These are phyloP conservation scores for Trichosurus vulpecula DNA, from an alignment of 2,797 vertebrate genomes.

Conservation along the genomic window DNA sequence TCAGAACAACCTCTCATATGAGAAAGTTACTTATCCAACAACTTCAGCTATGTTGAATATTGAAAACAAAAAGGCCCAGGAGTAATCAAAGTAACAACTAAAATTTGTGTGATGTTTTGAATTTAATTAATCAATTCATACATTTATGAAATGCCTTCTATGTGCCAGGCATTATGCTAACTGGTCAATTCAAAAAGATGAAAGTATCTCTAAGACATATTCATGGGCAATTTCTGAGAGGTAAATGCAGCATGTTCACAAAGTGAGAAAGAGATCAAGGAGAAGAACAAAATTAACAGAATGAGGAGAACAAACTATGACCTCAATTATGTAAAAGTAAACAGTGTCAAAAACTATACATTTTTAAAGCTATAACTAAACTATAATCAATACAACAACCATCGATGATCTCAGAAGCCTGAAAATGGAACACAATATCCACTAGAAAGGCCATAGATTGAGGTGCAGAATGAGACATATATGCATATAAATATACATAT, in stretches of 20 bases:
- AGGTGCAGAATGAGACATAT: too few relatives aligned
- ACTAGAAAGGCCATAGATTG: too few relatives aligned
- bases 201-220: not conserved
- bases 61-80: not conserved
- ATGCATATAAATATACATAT: too few relatives aligned
- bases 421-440: too few relatives aligned
- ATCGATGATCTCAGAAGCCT: not conserved
- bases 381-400: not conserved
- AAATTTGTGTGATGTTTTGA: not conserved
- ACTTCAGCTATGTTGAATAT: not conserved
- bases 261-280: not conserved
- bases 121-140: not conserved
- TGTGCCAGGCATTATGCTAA: not conserved
- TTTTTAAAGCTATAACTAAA: too few relatives aligned
- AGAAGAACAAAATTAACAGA: not conserved
- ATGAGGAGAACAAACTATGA: not conserved
- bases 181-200: not conserved
- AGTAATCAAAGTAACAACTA: not conserved
- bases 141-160: not conserved
- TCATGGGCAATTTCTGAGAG: not conserved
- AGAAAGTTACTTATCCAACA: not conserved
- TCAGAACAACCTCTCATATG: not conserved
- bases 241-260: not conserved
- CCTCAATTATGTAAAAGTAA: not conserved
- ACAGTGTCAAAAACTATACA: not conserved